Conservation (phyloP, 1,140 invertebrate genomes). For the Phthorimaea operculella region DNA sequence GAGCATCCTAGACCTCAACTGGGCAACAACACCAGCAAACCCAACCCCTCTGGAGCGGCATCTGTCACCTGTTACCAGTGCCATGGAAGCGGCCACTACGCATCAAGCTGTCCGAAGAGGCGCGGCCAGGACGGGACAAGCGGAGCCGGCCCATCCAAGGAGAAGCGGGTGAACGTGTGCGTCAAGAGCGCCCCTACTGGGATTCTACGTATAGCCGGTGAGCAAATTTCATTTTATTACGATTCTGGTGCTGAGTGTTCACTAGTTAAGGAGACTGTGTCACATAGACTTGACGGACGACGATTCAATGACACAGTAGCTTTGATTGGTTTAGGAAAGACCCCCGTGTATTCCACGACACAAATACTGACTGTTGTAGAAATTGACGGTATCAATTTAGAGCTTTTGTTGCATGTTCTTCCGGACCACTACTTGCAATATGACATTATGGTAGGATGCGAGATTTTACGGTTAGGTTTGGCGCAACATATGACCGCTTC, state of each 20-base stretch:
- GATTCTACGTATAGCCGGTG: neutral
- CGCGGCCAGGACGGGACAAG: neutral
- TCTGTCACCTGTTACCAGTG: neutral
- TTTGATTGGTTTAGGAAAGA: neutral
- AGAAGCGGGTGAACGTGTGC: conserved; percentile 4
- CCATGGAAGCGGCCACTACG: neutral
- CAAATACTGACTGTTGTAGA: conserved; percentile 4
- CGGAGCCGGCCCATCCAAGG: neutral
- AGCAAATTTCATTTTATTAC: conserved; percentile 5
- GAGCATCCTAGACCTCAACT: neutral
- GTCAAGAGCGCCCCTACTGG: neutral
- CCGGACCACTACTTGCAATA: neutral
- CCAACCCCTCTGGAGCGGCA: neutral
- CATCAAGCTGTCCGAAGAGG: neutral
- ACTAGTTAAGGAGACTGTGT: neutral
- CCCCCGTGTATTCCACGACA: neutral
- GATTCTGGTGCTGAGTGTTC: conserved; percentile 4
- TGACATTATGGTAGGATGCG: conserved; percentile 1
- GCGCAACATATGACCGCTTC: neutral
- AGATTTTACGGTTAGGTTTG: neutral
- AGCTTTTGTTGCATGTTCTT: conserved; percentile 1
- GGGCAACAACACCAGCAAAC: neutral
- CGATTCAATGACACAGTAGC: neutral
- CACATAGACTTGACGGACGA: neutral
- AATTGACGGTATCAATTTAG: neutral